Conservation (phyloP, 2,797 vertebrate genomes). For the Acropternis orthonyx region DNA sequence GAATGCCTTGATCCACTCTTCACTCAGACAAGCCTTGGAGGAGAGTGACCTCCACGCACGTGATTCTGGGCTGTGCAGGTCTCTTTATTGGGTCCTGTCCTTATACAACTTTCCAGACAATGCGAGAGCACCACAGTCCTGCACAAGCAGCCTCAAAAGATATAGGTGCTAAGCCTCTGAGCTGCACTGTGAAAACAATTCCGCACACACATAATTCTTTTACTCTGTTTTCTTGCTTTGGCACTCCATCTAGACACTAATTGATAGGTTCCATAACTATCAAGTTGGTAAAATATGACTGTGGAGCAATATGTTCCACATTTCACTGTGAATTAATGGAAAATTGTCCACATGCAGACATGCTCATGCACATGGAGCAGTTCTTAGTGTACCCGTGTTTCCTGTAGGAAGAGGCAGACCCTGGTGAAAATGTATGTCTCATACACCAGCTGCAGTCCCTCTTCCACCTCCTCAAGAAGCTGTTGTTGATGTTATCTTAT, state of each 20-base stretch:
- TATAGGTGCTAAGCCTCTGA: neutral
- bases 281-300: neutral
- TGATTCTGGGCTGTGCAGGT: neutral
- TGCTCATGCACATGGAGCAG: neutral
- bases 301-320: neutral
- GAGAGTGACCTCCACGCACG: neutral
- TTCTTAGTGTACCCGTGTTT: neutral
- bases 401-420: neutral
- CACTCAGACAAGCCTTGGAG: neutral
- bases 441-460: neutral
- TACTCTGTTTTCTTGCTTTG: neutral
- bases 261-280: neutral
- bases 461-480: neutral
- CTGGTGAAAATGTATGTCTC: neutral
- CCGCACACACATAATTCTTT: neutral
- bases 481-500: neutral
- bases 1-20: neutral
- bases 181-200: neutral
- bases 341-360: neutral
- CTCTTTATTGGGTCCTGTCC: neutral
- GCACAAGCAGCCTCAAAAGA: neutral
- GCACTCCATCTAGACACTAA: neutral
- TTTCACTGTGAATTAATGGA: neutral
- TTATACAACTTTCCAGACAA: neutral
- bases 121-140: neutral